Percentiles rank a stretch among this genome's conserved stretches.
phyloP scores from a whole-genome alignment of 2,888 invertebrate genomes.

The Caenorhabditis uteleia region DNA sequence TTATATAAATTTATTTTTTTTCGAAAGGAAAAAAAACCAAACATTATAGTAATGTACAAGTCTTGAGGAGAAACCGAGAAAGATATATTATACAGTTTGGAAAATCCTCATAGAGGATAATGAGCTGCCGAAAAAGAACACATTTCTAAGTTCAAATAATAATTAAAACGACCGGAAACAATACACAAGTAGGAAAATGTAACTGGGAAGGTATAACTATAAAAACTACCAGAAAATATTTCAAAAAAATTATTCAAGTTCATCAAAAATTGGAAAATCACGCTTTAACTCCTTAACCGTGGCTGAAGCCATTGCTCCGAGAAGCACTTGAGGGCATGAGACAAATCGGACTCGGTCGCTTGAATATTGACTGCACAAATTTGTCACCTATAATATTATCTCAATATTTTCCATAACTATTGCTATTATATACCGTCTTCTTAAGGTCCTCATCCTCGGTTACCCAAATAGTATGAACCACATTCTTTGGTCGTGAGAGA shows the following conservation, averaged over 20 bases:
- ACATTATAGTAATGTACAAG: too few species aligned
- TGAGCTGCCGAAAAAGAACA: background rate
- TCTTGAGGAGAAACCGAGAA: background rate
- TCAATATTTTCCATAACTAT: too few species aligned
- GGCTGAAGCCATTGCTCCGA: slow-evolving; percentile 65
- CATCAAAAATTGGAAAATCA: background rate
- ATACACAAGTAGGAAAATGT: background rate
- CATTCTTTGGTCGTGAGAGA: slow-evolving; percentile 45
- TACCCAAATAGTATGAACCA: slow-evolving; percentile 62
- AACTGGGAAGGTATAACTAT: background rate
- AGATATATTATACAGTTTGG: background rate
- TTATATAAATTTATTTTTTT: too few species aligned
- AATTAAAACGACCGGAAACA: too few species aligned
- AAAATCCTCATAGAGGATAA: background rate
- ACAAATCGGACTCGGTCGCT: slow-evolving; percentile 57
- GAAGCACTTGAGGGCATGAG: slow-evolving; percentile 59
- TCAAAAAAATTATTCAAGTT: too few species aligned
- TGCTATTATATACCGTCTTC: slow-evolving; percentile 37
- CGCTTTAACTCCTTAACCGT: slow-evolving; percentile 42
- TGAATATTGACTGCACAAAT: slow-evolving; percentile 44
- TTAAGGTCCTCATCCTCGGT: slow-evolving; percentile 47
- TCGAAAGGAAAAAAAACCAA: too few species aligned
- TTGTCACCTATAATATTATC: slow-evolving; percentile 52
- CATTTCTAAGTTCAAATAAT: background rate
- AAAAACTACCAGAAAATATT: too few species aligned